phyloP scores from a whole-genome alignment of 2,888 invertebrate species.

The Crocallis elinguaria region DNA sequence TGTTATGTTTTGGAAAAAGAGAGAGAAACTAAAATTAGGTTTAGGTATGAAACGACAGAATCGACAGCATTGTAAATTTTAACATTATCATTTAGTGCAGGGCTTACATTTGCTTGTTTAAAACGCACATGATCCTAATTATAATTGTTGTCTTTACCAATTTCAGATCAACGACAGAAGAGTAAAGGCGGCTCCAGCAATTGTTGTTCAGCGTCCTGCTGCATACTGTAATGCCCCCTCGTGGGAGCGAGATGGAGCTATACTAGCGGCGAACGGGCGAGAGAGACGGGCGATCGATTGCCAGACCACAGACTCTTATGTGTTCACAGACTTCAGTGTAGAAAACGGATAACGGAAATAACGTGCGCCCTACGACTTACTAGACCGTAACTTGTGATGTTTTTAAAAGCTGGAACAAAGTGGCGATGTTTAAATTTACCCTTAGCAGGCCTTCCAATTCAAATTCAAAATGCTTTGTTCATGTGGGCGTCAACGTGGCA shows the following conservation, averaged over 20 bases:
- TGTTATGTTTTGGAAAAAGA: no score
- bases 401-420: conserved; percentile 55
- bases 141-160: conserved; percentile 71
- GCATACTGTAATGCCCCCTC: conserved; percentile 91
- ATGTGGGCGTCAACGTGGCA: no score
- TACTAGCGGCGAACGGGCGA: conserved; percentile 49
- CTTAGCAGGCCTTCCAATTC: conserved; percentile 12
- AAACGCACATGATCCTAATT: conserved; percentile 1
- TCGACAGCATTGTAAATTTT: no score
- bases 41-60: no score
- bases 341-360: conserved; percentile 52
- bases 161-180: conserved; percentile 97
- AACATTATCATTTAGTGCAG: no score
- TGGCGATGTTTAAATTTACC: conserved; percentile 43
- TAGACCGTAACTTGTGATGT: conserved; percentile 63
- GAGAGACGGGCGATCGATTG: conserved; percentile 55
- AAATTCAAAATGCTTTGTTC: no score
- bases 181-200: conserved; percentile 97
- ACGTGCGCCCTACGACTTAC: conserved; percentile 56
- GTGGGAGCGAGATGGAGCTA: conserved; percentile 50
- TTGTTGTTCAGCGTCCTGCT: conserved; percentile 97
- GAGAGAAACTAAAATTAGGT: no score
- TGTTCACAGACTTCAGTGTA: conserved; percentile 72
- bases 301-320: conserved; percentile 68
- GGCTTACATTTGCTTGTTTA: no score